Base-by-base conservation (phyloP, 2,797 vertebrate genomes). In the Eupleurogrammus muticus region DNA sequence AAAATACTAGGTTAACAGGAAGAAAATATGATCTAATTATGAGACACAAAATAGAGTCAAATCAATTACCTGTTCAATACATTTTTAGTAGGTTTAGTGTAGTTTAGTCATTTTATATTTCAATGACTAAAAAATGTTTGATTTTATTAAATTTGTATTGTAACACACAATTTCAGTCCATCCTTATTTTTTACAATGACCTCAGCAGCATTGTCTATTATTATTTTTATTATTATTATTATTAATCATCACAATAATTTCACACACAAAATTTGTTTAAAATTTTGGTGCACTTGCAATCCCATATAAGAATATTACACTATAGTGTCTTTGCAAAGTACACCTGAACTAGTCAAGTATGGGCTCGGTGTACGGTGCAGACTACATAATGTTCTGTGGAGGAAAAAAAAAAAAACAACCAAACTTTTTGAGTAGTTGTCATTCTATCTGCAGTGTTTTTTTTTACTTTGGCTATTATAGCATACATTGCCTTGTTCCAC, bases 341-440 rank as follows among this genome's bases (percentile, higher is more conserved):
- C 38, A 47, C 1, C 52, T 40, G 32, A 57, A 74, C 76, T 5
- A 56, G 5, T 42, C 4, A 5, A 52, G 13, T 52, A 32, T 52
- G 2, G 7, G 11, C 7, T 52, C 3, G 59, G 44, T 60, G 16
- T 38, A 46, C 21, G 12, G 50, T 64, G 50, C 55, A 49, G n/a
- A 53, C 12, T 24, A 38, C 17, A 58, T 46, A 60, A 34, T 69
- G 49, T 49, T 51, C 13, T 16, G 38, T 13, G 7, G 7, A 16
- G 13, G 12, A 38, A 48, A 24, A 40, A 11, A 13, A 52, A 42
- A 38, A 23, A 21, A 51, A 40, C 52, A 47, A 13, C 17, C 52
- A 73, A 90, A 87, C 66, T 87, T 90, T 79, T 49, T 14, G 49
- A 79, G 70, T 81, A 80, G 65, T 90, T 88, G 73, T 81, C 87